Evolutionary conservation across 2,888 invertebrate species (phyloP), one percentile per base, ranked within the genome.

Genomic region (Halictus ligatus): DNA sequence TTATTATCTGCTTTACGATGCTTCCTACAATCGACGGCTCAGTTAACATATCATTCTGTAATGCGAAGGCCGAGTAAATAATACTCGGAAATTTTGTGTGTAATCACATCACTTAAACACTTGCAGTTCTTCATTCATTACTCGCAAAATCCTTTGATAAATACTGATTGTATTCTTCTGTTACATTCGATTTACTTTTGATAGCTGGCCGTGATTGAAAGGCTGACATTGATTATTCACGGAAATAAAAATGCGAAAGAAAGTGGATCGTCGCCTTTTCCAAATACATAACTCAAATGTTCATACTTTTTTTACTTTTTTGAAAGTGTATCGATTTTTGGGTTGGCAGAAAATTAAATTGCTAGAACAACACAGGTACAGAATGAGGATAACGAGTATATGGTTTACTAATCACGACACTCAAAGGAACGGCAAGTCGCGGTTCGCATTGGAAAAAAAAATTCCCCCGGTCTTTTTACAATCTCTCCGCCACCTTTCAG

Each of bases 401-500:
- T 35, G 35, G 0, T 40, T 48, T 13, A 48, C 64, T 50, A 18
- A 77, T 48, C 21, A 4, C 40, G 29, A 48, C 5, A 18, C 54
- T 80, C 48, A 4, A 71, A 10, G 69, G 67, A 3, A 40, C 71
- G 7, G 12, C 25, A 21, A 50, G 21, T 29, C 40, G 25, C 12
- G n/a, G 50, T 43, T 29, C 58, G 13, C n/a, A 15, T 35, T 67
- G 29, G 18, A 18, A 29, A 73, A 76, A 76, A 73, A 54, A 4
- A 0, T 35, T 35, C 35, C 35, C 8, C 8, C 25, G n/a, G 60
- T 75, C 75, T 77, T 75, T 78, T 76, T 72, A 46, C 78, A 46
- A 79, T 78, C 81, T 80, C 60, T 60, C 40, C 76, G 71, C 46
- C 73, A 86, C 82, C 85, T 90, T 84, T 87, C 80, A 80, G 73